phyloP scores from a whole-genome alignment of 2,888 invertebrate species.

The Lithodes maja region DNA sequence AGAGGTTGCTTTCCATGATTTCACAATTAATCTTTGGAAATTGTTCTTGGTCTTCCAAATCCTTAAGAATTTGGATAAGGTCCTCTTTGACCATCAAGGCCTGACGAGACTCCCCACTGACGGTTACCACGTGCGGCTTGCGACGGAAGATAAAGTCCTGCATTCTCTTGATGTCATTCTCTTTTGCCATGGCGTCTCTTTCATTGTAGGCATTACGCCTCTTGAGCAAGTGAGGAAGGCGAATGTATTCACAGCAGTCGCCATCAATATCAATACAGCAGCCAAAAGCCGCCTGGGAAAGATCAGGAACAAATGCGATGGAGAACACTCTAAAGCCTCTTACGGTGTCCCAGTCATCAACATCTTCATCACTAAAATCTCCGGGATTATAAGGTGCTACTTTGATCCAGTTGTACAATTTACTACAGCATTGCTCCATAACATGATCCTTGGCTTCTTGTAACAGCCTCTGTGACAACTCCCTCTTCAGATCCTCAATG shows the following conservation, averaged over 20 bases:
- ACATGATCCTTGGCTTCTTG: constrained; percentile 92
- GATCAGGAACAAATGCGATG: constrained; percentile 90
- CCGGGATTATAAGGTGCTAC: constrained; percentile 87
- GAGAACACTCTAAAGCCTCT: constrained; percentile 91
- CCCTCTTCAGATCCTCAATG: constrained; percentile 91
- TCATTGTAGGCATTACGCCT: constrained; percentile 84
- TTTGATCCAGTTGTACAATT: constrained; percentile 93
- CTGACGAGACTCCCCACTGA: constrained; percentile 93
- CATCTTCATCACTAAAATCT: constrained; percentile 86
- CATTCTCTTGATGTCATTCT: constrained; percentile 82
- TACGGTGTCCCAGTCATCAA: constrained; percentile 91
- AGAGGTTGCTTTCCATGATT: constrained; percentile 94
- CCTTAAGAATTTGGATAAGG: constrained; percentile 83
- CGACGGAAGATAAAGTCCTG: constrained; percentile 90
- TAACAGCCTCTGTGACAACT: constrained; percentile 85
- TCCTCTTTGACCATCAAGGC: constrained; percentile 88
- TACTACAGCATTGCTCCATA: constrained; percentile 85
- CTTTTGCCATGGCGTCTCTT: constrained; percentile 81
- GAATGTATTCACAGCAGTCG: constrained; percentile 92
- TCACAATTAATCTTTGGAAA: constrained; percentile 91
- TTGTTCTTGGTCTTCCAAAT: constrained; percentile 86
- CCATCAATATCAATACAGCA: constrained; percentile 92
- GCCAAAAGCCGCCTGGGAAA: constrained; percentile 89
- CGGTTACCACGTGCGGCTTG: constrained; percentile 94
- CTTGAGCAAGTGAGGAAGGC: constrained; percentile 89